Conservation (phyloP, 1,140 invertebrate species). For the Polypedilum vanderplanki region DNA sequence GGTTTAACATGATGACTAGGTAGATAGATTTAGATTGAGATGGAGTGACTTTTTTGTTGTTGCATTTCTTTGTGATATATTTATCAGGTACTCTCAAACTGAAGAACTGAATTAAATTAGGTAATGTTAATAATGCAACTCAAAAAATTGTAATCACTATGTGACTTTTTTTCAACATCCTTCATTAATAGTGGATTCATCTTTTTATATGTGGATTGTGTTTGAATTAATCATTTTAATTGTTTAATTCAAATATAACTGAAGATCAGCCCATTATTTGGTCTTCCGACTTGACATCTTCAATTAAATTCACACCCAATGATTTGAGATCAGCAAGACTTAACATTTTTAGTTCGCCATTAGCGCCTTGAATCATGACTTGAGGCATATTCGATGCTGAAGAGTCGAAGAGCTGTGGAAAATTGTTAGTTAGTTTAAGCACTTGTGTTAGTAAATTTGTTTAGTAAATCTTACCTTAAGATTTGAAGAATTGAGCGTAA, state of each 20-base stretch:
- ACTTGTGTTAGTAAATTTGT: background rate
- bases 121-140: background rate
- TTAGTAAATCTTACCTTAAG: background rate
- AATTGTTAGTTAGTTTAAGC: background rate
- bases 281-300: background rate
- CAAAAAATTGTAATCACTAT: background rate
- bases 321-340: conserved; percentile 25
- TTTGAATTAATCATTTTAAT: conserved; percentile 22
- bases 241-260: conserved; percentile 23
- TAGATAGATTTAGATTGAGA: background rate
- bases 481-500: conserved; percentile 17
- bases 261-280: conserved; percentile 27
- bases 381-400: conserved; percentile 21
- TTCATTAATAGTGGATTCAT: background rate
- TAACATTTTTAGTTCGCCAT: conserved; percentile 20
- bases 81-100: conserved; percentile 26
- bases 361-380: conserved; percentile 24
- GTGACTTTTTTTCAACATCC: background rate
- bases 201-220: background rate
- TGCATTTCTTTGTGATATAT: background rate
- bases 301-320: conserved; percentile 8
- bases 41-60: background rate
- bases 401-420: background rate
- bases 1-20: background rate
- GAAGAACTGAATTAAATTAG: background rate